Evolutionary conservation across 2,888 invertebrate species (phyloP).

Genomic region (Camponotus fellah): DNA sequence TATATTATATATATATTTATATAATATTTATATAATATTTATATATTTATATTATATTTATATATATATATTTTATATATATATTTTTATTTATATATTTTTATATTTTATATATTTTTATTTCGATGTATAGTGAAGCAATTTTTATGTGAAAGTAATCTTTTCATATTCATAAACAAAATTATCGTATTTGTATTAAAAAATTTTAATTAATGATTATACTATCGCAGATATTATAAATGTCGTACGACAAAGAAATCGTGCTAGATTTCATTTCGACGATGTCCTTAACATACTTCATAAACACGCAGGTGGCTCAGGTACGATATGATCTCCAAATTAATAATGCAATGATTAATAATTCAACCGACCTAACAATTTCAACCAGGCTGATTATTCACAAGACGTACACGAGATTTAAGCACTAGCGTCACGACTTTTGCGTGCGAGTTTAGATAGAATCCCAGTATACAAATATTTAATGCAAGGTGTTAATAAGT

Average conservation of each 20-base stretch:
- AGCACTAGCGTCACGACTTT: not conserved
- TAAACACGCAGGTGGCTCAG: slow-evolving; percentile 14
- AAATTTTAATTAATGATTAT: not conserved
- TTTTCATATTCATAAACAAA: not conserved
- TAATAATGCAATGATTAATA: slow-evolving; percentile 49
- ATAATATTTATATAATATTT: too few relatives aligned
- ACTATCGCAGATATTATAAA: slow-evolving; percentile 3
- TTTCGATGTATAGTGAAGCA: not conserved
- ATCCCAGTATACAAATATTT: slow-evolving; percentile 1
- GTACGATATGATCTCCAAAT: slow-evolving; percentile 34
- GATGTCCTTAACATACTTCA: slow-evolving; percentile 46
- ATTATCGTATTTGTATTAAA: not conserved
- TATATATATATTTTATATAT: too few relatives aligned
- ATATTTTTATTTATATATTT: too few relatives aligned
- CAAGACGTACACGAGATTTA: not conserved
- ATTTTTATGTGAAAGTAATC: not conserved
- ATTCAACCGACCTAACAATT: slow-evolving; percentile 43
- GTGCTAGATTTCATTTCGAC: slow-evolving; percentile 26
- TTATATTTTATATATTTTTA: not conserved
- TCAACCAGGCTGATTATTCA: slow-evolving; percentile 26
- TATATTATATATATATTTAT: too few relatives aligned
- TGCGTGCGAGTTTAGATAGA: slow-evolving; percentile 39
- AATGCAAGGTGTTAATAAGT: slow-evolving; percentile 31
- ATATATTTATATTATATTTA: not conserved
- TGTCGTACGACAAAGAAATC: not conserved